phyloP scores from a whole-genome alignment of 2,797 vertebrate genomes.

The Sebastes steindachneri region DNA sequence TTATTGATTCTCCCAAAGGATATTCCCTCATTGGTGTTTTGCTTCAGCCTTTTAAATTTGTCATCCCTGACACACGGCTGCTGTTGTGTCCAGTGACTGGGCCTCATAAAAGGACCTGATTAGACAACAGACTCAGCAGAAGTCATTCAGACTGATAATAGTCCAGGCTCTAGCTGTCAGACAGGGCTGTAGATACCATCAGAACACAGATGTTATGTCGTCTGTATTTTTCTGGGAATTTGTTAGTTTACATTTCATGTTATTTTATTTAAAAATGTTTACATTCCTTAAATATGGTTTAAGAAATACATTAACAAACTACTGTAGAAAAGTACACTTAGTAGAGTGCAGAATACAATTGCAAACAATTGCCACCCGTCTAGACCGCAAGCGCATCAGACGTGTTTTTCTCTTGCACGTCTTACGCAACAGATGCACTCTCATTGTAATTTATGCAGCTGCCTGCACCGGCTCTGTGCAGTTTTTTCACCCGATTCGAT shows the following conservation, averaged over 20 bases:
- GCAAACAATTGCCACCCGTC: too few relatives aligned
- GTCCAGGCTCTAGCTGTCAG: not conserved
- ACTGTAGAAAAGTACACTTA: too few relatives aligned
- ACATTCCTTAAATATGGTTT: not conserved
- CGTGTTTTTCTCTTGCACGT: too few relatives aligned
- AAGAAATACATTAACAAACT: not conserved
- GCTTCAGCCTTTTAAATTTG: not conserved
- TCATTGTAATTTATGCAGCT: too few relatives aligned
- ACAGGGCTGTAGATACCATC: not conserved
- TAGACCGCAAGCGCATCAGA: too few relatives aligned
- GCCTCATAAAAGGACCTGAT: not conserved
- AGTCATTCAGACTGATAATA: not conserved
- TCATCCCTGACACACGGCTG: not conserved
- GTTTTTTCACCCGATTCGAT: too few relatives aligned
- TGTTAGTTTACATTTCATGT: not conserved
- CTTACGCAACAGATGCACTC: too few relatives aligned
- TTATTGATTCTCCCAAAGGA: not conserved
- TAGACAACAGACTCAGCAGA: not conserved
- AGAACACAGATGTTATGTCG: not conserved
- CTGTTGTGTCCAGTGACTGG: not conserved
- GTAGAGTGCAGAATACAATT: too few relatives aligned
- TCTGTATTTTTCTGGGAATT: not conserved
- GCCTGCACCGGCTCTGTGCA: too few relatives aligned
- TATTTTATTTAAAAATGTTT: not conserved
- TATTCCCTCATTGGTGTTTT: not conserved